Percentiles rank a stretch among this genome's conserved stretches.
Evolutionary conservation across 2,113 vertebrate species (phyloP).

Genomic region (Callipepla squamata): DNA sequence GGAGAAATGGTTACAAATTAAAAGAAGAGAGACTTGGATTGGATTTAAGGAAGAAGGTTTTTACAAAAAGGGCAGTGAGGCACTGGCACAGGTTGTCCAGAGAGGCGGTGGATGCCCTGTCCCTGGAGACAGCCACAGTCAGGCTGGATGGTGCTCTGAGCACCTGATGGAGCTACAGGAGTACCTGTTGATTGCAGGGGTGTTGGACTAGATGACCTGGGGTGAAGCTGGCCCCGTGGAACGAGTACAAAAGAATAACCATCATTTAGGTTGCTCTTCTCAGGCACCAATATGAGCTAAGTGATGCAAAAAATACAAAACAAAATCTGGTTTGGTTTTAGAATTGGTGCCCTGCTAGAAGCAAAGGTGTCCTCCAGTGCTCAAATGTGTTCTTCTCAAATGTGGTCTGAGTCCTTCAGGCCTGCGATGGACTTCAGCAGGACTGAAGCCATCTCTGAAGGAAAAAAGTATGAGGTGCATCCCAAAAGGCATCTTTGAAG

Average conservation of each 20-base stretch:
- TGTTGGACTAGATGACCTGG: neutral
- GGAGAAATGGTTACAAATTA: too few species aligned
- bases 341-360: slow-evolving; percentile 15
- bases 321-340: neutral
- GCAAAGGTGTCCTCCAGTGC: neutral
- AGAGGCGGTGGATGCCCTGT: too few species aligned
- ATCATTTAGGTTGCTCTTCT: neutral
- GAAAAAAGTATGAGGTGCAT: neutral
- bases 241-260: neutral
- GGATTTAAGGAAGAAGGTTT: too few species aligned
- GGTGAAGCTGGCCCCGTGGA: neutral
- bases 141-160: too few species aligned
- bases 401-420: neutral
- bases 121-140: too few species aligned
- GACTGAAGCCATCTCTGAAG: neutral
- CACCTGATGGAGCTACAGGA: too few species aligned
- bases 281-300: neutral
- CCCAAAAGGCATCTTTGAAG: neutral
- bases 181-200: too few species aligned
- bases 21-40: too few species aligned
- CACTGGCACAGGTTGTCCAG: too few species aligned
- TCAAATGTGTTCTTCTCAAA: neutral
- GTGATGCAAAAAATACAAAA: neutral
- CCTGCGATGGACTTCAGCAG: neutral
- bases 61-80: too few species aligned